Percentiles rank a stretch among this genome's conserved stretches.
Conservation (phyloP, 2,888 invertebrate genomes). For the Sepioteuthis lessoniana region DNA sequence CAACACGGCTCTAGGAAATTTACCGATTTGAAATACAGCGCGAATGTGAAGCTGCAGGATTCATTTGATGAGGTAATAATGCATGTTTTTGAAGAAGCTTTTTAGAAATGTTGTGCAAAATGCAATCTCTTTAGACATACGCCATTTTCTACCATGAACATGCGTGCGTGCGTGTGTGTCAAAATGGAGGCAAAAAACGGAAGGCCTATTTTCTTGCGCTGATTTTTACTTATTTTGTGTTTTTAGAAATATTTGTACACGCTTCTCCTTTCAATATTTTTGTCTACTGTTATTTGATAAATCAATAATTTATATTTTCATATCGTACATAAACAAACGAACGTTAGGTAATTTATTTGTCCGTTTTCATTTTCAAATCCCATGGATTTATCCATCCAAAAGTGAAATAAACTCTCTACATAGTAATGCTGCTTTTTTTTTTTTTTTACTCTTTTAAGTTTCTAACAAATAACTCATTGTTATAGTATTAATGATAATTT, state of each 20-base stretch:
- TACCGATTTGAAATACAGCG: conserved; percentile 44
- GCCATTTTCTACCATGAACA: conserved; percentile 41
- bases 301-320: not conserved
- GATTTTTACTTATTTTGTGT: not conserved
- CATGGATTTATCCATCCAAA: too few relatives aligned
- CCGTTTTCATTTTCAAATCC: too few relatives aligned
- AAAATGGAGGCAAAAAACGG: conserved; percentile 34
- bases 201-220: not conserved
- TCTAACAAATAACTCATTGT: too few relatives aligned
- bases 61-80: conserved; percentile 40
- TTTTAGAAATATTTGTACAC: not conserved
- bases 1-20: conserved; percentile 34
- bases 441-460: too few relatives aligned
- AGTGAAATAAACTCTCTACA: too few relatives aligned
- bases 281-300: not conserved
- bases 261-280: not conserved
- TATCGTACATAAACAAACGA: too few relatives aligned
- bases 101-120: conserved; percentile 42
- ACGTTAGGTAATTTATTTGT: too few relatives aligned
- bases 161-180: not conserved
- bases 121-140: not conserved
- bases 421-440: too few relatives aligned
- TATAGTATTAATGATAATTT: too few relatives aligned
- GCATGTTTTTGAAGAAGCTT: not conserved
- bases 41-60: not conserved